Base-by-base conservation (phyloP, 2,797 vertebrate species). In the Pantherophis vulpinus region DNA sequence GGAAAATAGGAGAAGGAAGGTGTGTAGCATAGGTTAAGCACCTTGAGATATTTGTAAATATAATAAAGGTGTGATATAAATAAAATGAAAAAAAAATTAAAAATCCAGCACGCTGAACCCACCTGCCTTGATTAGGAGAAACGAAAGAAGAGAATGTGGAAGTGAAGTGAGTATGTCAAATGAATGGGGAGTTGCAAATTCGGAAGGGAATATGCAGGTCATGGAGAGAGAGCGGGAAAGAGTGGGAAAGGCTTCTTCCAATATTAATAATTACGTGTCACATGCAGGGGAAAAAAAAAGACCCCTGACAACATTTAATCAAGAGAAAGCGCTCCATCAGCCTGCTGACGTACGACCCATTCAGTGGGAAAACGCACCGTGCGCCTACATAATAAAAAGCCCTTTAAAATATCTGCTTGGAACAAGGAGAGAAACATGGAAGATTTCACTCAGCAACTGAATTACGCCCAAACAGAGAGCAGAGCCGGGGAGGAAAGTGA, bases 321-420 rank as follows among this genome's bases (percentile, higher is more conserved):
- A 59, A 42, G 56, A 70, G 51, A 29, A 37, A 37, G 25, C 20
- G 25, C 32, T 92, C 42, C 23, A 23, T 47, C 14, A 92, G 25
- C 47, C 32, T 4, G 13, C 9, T 63, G 10, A 12, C 2, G 23
- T 2, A 37, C 54, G 12, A 42, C 23, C 23, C 14, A 1, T 55
- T 58, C 42, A 59, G 61, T 88, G 32, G 86, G 2, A 58, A 79
- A 88, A 74, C 6, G 54, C 54, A 16, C 25, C 61, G 12, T 5
- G 14, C 25, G 88, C 55, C 42, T 47, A 37, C 18, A 32, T 59
- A 91, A 88, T 47, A 63, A 54, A 88, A 5, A 55, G 9, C 29
- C 51, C 42, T 54, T 58, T 74, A 54, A 91, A 93, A 61, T 79
- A 91, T 59, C 42, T 18, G 29, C 55, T 79, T 79, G 60, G 51